phyloP scores from a whole-genome alignment of 53 echinoderm and acorn worm species.

The Paracentrotus lividus region DNA sequence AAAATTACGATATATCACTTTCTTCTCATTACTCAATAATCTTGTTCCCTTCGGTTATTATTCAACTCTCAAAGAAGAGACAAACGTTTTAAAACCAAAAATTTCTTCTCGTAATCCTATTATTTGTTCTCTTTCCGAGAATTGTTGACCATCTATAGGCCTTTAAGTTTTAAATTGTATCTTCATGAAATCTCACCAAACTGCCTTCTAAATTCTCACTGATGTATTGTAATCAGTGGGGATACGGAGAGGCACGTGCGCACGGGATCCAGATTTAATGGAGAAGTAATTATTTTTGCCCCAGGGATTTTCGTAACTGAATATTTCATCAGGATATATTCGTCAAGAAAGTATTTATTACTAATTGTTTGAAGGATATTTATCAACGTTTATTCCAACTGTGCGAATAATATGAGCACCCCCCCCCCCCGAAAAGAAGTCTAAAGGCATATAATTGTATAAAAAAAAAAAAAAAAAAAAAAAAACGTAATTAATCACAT shows the following conservation, averaged over 20 bases:
- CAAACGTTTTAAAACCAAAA: too few species aligned
- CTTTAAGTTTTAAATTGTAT: too few species aligned
- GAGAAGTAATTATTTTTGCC: conserved; percentile 4
- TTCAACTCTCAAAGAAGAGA: too few species aligned
- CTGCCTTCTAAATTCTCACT: not conserved
- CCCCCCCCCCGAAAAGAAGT: not conserved
- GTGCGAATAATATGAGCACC: not conserved
- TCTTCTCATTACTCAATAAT: too few species aligned
- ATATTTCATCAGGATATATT: conserved; percentile 26
- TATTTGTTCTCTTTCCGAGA: too few species aligned
- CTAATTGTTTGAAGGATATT: conserved; percentile 18
- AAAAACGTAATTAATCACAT: not conserved
- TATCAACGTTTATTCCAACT: not conserved
- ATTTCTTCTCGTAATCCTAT: too few species aligned
- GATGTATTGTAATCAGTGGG: not conserved
- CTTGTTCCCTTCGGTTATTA: too few species aligned
- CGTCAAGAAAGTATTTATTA: not conserved
- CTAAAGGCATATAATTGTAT: too few species aligned
- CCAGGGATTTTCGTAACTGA: conserved; percentile 9
- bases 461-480: too few species aligned
- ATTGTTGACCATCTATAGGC: too few species aligned
- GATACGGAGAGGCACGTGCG: not conserved
- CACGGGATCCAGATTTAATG: not conserved
- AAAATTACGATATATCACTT: too few species aligned
- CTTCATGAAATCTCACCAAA: not conserved